phyloP scores from a whole-genome alignment of 1,140 invertebrate genomes.

The Neoseiulus cucumeris region DNA sequence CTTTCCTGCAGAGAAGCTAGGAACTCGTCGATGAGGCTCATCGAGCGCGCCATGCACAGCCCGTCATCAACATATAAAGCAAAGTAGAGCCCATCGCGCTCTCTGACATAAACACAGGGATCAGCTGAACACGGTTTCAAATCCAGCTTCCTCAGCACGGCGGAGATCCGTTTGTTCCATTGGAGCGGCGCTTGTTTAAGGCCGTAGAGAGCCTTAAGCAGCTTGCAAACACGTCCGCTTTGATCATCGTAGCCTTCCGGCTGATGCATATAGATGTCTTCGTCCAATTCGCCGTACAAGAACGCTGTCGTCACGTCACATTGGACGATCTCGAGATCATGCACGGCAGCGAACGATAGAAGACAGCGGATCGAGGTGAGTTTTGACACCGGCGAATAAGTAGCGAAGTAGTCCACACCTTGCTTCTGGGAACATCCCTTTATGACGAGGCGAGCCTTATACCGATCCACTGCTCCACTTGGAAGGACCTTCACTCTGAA shows the following conservation, averaged over 20 bases:
- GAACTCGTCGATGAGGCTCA: no score
- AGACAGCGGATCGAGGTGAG: no score
- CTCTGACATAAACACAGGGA: slow-evolving; percentile 8
- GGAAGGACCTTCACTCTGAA: no score
- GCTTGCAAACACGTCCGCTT: neutral
- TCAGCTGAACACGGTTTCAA: neutral
- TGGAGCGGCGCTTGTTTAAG: slow-evolving; percentile 21
- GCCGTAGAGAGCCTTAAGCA: slow-evolving; percentile 22
- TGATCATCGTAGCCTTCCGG: slow-evolving; percentile 7
- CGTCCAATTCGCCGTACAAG: slow-evolving; percentile 12
- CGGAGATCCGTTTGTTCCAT: slow-evolving; percentile 19
- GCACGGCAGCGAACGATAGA: neutral
- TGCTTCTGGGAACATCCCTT: slow-evolving; percentile 24
- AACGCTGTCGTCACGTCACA: slow-evolving; percentile 23
- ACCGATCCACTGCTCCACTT: slow-evolving; percentile 23
- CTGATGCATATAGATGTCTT: slow-evolving; percentile 13
- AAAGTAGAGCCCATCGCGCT: no score
- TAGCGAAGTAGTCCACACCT: slow-evolving; percentile 16
- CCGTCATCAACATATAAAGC: no score
- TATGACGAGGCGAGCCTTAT: slow-evolving; percentile 25
- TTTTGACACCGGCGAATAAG: slow-evolving; percentile 13
- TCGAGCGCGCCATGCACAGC: no score
- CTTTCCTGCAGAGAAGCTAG: no score
- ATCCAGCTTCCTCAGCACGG: neutral
- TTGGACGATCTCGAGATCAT: slow-evolving; percentile 22